Base-by-base conservation (phyloP, 2,113 vertebrate genomes). In the Nibea albiflora region DNA sequence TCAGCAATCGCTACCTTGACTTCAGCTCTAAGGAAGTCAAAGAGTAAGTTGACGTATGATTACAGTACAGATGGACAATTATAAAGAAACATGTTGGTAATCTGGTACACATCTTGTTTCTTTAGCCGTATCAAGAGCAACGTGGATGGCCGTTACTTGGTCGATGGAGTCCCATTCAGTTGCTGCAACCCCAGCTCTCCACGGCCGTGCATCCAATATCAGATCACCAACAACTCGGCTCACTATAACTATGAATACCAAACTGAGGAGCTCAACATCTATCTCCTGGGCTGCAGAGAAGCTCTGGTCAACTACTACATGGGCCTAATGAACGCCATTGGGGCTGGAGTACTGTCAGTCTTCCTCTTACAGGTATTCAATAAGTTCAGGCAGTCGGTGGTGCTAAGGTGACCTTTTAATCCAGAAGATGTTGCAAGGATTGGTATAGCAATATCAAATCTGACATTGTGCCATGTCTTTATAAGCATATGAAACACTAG, bases 1-100 rank as follows among this genome's bases (percentile, higher is more conserved):
- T 96, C 92, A 96, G 96, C 90, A 95, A 96, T 79, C 95, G 96
- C 31, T 96, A 95, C 89, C 93, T 96, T 35, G 96, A 96, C 77
- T 96, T 95, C 91, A 95, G 82, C 89, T 86, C 93, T 11, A 96
- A 95, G 83, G 95, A 96, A 64, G 96, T 96, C n/a, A 96, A 96
- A 90, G 94, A 95, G 96, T 96, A 87, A 96, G 95, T 93, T 68
- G 17, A 60, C 5, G 24, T 72, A 11, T 62, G 22, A 10, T 50
- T n/a, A 15, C 16, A 64, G 11, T 16, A 35, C 5, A 67, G 35
- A 60, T 68, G n/a, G n/a, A 57, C 19, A 44, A 15, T 24, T 12
- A 42, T 22, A 20, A 50, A 35, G 2, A n/a, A 35, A 24, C 19
- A 53, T 42, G 24, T 11, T 5, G 6, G 3, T 42, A 10, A 42